Evolutionary conservation across 2,888 invertebrate genomes (phyloP), one percentile per base, ranked within the genome.

Genomic region (Cremastinae sp.): DNA sequence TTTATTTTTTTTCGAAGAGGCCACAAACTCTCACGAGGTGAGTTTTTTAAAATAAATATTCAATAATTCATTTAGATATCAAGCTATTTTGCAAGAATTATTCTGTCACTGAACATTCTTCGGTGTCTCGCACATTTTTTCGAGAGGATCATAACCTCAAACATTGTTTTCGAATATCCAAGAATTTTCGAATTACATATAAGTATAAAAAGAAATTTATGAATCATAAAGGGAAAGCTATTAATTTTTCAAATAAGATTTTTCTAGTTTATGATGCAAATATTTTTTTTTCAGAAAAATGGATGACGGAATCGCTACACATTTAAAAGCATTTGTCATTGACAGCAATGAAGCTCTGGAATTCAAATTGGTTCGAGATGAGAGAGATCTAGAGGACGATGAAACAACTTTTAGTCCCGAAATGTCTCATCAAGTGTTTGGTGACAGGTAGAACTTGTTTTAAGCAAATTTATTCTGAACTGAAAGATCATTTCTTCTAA

Each of bases 381-480:
- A 90, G 18, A 89, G 92, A 41, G 96, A 96, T 88, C 88, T 96
- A 39, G 92, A 94, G 75, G 92, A 95, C 89, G 93, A 94, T 37
- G 90, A 91, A 0, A 89, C 90, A 7, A 90, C 91, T 39, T 97
- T 97, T 86, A 91, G 93, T 41, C 97, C 97, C 0, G 94, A 94
- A 69, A 97, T 97, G 95, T 95, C 96, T 62, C 97, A 98, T 91
- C 98, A 98, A 90, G 94, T 98, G 71, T 98, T 97, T 90, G 97
- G 97, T 3, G 95, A 96, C 81, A 94, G 93, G 92, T 92, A 28
- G 28, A 28, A 28, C 5, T 28, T 28, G 5, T 28, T 28, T 28
- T 5, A 43, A 41, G 22, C 8, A 35, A 18, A 14, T 9, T 55
- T 49, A 18, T 49, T 18, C 10, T 10, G 18, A 18, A 22, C 12